phyloP scores from a whole-genome alignment of 2,797 vertebrate species.

The Artibeus lituratus region DNA sequence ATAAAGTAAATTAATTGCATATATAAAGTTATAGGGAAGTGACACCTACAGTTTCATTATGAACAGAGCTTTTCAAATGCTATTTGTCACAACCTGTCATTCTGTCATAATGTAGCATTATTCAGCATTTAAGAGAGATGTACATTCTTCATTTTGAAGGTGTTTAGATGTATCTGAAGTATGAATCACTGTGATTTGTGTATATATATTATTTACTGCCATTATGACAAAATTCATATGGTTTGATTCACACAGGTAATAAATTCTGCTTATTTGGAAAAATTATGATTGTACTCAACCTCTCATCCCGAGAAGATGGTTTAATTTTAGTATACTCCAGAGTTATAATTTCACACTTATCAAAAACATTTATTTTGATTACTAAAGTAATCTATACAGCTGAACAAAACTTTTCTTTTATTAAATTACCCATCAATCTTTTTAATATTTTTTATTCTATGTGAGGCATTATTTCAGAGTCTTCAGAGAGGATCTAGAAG shows the following conservation, averaged over 20 bases:
- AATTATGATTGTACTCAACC: slow-evolving; percentile 25
- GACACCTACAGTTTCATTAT: slow-evolving; percentile 29
- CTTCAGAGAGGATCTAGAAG: background rate
- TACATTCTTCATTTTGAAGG: background rate
- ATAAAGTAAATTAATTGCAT: slow-evolving; percentile 58
- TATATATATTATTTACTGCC: background rate
- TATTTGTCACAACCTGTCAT: slow-evolving; percentile 51
- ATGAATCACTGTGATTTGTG: background rate
- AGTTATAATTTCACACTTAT: slow-evolving; percentile 21
- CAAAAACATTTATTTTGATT: slow-evolving; percentile 35
- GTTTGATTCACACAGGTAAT: slow-evolving; percentile 10
- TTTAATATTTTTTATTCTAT: background rate
- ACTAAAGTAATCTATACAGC: background rate
- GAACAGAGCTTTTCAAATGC: slow-evolving; percentile 42
- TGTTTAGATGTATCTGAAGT: slow-evolving; percentile 39
- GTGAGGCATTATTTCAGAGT: background rate
- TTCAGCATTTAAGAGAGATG: slow-evolving; percentile 20
- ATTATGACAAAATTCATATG: background rate
- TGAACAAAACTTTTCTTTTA: background rate
- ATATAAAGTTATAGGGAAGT: slow-evolving; percentile 49
- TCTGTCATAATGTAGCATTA: slow-evolving; percentile 20
- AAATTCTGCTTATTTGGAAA: slow-evolving; percentile 25
- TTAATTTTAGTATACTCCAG: slow-evolving; percentile 9
- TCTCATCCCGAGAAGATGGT: slow-evolving; percentile 35
- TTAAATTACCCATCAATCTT: background rate